Evolutionary conservation across 2,113 vertebrate species (phyloP).

Genomic region (Tupaia tana): DNA sequence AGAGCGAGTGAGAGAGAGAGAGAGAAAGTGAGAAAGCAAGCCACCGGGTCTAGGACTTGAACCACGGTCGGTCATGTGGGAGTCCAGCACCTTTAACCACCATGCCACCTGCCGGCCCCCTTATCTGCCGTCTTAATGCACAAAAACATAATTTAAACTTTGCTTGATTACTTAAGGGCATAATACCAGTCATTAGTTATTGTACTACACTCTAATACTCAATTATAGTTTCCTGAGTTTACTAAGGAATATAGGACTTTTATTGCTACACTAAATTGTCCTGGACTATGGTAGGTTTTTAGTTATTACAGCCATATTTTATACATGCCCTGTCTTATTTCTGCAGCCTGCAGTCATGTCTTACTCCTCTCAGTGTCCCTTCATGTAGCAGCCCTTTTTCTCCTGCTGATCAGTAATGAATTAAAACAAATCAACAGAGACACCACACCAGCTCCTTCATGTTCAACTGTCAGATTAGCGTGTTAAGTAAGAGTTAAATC

Average conservation of each 20-base stretch:
- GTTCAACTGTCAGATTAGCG: not conserved
- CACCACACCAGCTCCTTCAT: not conserved
- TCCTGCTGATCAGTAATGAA: constrained; percentile 36
- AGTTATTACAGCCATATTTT: constrained; percentile 46
- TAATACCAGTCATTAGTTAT: constrained; percentile 48
- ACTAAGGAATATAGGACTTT: constrained; percentile 49
- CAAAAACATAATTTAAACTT: not conserved
- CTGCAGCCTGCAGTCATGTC: constrained; percentile 13
- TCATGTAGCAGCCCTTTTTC: constrained; percentile 30
- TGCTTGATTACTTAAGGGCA: constrained; percentile 53
- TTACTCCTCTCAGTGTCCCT: not conserved
- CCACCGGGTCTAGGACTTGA: too few species aligned
- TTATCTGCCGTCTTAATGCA: too few species aligned
- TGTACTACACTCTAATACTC: not conserved
- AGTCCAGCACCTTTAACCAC: too few species aligned
- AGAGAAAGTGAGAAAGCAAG: too few species aligned
- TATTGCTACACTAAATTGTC: not conserved
- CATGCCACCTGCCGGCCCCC: too few species aligned
- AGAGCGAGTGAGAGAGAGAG: too few species aligned
- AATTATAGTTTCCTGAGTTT: constrained; percentile 53
- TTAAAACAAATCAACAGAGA: not conserved
- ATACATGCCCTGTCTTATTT: constrained; percentile 2
- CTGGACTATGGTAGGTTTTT: not conserved
- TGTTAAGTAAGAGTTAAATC: constrained; percentile 51
- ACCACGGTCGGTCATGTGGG: too few species aligned